Evolutionary conservation across 2,888 invertebrate genomes (phyloP), one percentile per base, ranked within the genome.

Genomic region (Brachynemurus nebulosus): DNA sequence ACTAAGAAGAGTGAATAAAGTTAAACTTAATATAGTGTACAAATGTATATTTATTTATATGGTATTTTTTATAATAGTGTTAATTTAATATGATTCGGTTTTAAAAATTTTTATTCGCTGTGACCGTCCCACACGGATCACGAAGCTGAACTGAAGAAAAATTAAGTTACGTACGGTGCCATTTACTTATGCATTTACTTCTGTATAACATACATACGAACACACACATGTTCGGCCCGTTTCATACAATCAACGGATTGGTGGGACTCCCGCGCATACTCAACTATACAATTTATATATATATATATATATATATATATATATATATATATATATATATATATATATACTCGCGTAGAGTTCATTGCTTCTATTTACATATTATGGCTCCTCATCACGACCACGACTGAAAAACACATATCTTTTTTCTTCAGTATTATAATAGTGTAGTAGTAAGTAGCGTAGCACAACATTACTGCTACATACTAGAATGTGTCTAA

Each of bases 291-390:
- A n/a, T n/a, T n/a, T n/a, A n/a, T n/a, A n/a, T n/a, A n/a, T n/a
- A n/a, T n/a, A n/a, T n/a, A n/a, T n/a, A n/a, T n/a, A n/a, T n/a
- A n/a, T n/a, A n/a, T n/a, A n/a, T n/a, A n/a, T n/a, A n/a, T n/a
- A n/a, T n/a, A n/a, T n/a, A n/a, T n/a, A n/a, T n/a, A n/a, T n/a
- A n/a, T n/a, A n/a, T n/a, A n/a, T n/a, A n/a, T n/a, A n/a, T n/a
- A n/a, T n/a, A n/a, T n/a, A n/a, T n/a, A n/a, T n/a, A n/a, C n/a
- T n/a, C n/a, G n/a, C n/a, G n/a, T 30, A 30, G 30, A 30, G 30
- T 30, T 30, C 30, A 30, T 30, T 30, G 30, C 30, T 30, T 30
- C 30, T 30, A 30, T 30, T 30, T 30, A 30, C 30, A 30, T 30
- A n/a, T n/a, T n/a, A n/a, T n/a, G n/a, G n/a, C n/a, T n/a, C n/a